Base-by-base conservation (phyloP, 2,797 vertebrate genomes). In the Jordanella pulchra region DNA sequence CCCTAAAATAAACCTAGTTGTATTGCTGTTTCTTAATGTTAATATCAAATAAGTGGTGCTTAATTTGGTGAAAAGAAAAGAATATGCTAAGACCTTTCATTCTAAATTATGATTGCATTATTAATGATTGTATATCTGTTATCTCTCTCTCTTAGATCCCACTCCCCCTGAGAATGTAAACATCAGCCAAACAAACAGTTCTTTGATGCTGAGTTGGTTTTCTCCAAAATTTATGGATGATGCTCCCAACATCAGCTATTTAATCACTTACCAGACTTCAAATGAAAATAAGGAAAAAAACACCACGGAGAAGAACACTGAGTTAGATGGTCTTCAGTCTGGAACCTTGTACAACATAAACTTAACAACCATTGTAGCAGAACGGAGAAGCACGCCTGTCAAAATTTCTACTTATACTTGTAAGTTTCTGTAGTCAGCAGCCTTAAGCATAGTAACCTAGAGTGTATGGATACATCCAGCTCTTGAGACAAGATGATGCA, bases 341-440 rank as follows among this genome's bases (percentile, higher is more conserved):
- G 92, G 91, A 78, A 90, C 84, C 1, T 1, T 0, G 0, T 93
- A 94, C 81, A 71, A 1, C 48, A 75, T 93, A 54, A 73, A 21
- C 17, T 42, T 92, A 47, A 2, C 10, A 71, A 91, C 92, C 44
- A n/a, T 84, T 23, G 93, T 92, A 79, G 85, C 88, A 0, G 70
- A 89, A 42, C 71, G 89, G 15, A 66, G 0, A 4, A 94, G 93
- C 81, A 32, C 1, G 0, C 0, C 0, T 23, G 54, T 85, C 47
- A 0, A 1, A 18, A 18, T 0, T 0, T 73, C 67, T 17, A 2
- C 51, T 28, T 91, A 73, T 50, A 94, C 94, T 4, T 7, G 86
- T 92, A 73, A 87, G 89, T 73, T 66, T 56, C 0, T 17, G 6
- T 35, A 5, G 0, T 48, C 0, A 56, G 4, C n/a, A 4, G 9